A percentile compares a stretch with the other conserved stretches of the same genome.
phyloP scores from a whole-genome alignment of 1,140 invertebrate species.

The Drosophila pallidifrons region DNA sequence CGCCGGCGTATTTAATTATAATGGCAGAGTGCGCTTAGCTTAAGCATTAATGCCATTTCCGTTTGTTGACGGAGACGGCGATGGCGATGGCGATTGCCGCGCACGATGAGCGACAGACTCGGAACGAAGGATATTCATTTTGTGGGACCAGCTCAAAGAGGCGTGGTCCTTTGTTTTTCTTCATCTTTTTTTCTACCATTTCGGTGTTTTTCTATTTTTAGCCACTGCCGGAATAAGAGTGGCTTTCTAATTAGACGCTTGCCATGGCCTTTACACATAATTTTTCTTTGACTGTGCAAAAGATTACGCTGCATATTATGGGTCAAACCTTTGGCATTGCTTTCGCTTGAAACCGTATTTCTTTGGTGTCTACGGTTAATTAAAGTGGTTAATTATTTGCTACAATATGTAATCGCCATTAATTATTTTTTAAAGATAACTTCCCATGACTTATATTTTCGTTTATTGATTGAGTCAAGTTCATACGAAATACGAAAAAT shows the following conservation, averaged over 20 bases:
- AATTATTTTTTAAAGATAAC: too few relatives aligned
- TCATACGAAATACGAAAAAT: too few relatives aligned
- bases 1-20: constrained; percentile 75
- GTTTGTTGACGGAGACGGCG: constrained; percentile 48
- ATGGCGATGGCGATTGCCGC: constrained; percentile 22
- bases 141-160: constrained; percentile 19
- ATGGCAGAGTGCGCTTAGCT: constrained; percentile 54
- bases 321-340: background rate
- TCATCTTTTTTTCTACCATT: background rate
- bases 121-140: constrained; percentile 9
- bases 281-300: constrained; percentile 9
- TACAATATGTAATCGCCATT: background rate
- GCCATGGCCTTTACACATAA: constrained; percentile 14
- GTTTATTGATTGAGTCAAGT: background rate
- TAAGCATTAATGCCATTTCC: constrained; percentile 77
- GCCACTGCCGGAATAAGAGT: background rate
- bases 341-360: background rate
- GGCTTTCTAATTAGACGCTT: constrained; percentile 34
- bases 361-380: background rate
- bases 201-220: background rate
- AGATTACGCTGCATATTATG: constrained; percentile 14
- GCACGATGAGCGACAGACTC: constrained; percentile 8
- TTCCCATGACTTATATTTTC: background rate
- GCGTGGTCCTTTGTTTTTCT: constrained; percentile 22
- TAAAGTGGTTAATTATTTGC: background rate